Percentiles rank a stretch among this genome's conserved stretches.
phyloP scores from a whole-genome alignment of 2,113 vertebrate genomes.

The Hyla sarda region DNA sequence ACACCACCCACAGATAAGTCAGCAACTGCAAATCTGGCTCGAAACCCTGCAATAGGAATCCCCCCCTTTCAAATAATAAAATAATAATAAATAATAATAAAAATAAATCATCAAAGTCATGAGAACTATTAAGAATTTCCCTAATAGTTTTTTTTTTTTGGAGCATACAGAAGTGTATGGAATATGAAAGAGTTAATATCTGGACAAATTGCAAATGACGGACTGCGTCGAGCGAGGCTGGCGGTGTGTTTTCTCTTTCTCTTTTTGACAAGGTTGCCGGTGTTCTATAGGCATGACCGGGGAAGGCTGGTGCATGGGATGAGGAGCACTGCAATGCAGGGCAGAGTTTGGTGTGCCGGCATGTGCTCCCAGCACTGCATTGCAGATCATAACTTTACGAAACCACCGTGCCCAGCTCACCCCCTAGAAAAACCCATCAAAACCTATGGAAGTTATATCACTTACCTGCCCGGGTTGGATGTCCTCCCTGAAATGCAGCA shows the following conservation, averaged over 20 bases:
- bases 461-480: conserved; percentile 33
- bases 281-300: neutral
- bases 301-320: conserved; percentile 47
- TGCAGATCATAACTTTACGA: conserved; percentile 46
- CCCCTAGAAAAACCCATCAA: neutral
- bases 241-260: neutral
- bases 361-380: conserved; percentile 43
- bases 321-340: conserved; percentile 47
- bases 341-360: conserved; percentile 47
- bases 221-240: neutral
- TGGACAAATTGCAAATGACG: neutral
- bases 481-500: neutral
- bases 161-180: neutral
- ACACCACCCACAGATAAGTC: conserved; percentile 34
- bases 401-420: neutral
- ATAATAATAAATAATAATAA: too few relatives aligned
- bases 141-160: neutral
- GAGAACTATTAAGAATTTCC: neutral
- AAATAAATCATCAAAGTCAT: conserved; percentile 11
- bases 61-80: too few relatives aligned
- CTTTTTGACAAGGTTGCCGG: neutral
- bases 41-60: neutral
- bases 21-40: neutral
- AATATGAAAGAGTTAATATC: neutral
- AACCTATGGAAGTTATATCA: neutral